phyloP scores from a whole-genome alignment of 2,797 vertebrate species.

The Sciaenops ocellatus region DNA sequence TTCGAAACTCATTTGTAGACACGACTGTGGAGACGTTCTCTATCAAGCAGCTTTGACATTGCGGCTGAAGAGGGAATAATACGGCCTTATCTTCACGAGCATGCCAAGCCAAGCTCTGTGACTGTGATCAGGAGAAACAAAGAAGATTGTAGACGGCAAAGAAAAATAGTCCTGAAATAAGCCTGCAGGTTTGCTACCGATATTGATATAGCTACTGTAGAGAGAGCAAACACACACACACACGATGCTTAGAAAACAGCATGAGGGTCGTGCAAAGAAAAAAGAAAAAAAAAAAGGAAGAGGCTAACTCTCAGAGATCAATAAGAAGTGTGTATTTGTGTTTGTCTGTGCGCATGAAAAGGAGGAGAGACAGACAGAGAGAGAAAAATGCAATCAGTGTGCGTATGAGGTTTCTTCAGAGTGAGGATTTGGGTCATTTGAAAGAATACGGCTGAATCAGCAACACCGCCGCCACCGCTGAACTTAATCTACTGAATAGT shows the following conservation, averaged over 20 bases:
- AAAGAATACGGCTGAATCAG: slow-evolving; percentile 94
- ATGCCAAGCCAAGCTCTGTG: slow-evolving; percentile 40
- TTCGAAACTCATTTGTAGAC: slow-evolving; percentile 73
- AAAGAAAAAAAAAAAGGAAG: slow-evolving; percentile 21
- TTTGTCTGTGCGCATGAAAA: slow-evolving; percentile 50
- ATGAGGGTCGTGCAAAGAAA: slow-evolving; percentile 33
- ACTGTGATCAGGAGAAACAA: slow-evolving; percentile 72
- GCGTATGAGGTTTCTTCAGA: slow-evolving; percentile 90
- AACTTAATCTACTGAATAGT: slow-evolving; percentile 87
- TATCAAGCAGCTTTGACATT: slow-evolving; percentile 50
- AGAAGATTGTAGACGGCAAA: slow-evolving; percentile 56
- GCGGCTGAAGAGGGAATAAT: slow-evolving; percentile 45
- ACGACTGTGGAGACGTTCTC: slow-evolving; percentile 50
- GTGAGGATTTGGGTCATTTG: slow-evolving; percentile 96
- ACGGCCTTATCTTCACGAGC: slow-evolving; percentile 54
- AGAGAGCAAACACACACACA: slow-evolving; percentile 39
- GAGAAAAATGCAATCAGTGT: slow-evolving; percentile 86
- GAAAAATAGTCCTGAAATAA: slow-evolving; percentile 61
- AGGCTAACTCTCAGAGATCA: slow-evolving; percentile 66
- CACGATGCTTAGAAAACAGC: slow-evolving; percentile 35
- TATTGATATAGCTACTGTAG: slow-evolving; percentile 55
- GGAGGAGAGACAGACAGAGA: slow-evolving; percentile 51
- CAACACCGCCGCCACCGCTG: slow-evolving; percentile 80
- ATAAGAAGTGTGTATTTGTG: slow-evolving; percentile 68
- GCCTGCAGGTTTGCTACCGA: slow-evolving; percentile 61